Evolutionary conservation across 2,888 invertebrate genomes (phyloP).

Genomic region (Leucozona laternaria): DNA sequence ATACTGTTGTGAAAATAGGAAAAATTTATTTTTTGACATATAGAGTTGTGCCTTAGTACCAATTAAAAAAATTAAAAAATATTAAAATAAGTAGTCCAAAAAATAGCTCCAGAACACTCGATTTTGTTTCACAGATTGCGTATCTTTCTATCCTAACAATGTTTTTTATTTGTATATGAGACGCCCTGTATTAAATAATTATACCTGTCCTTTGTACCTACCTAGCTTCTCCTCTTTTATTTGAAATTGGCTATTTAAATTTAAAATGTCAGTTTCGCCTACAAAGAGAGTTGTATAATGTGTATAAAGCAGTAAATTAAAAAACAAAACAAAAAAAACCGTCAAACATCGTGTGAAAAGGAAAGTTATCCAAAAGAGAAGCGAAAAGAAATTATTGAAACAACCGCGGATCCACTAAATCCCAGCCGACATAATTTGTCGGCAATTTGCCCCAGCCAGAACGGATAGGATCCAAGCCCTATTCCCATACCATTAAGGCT

Average conservation of each 20-base stretch:
- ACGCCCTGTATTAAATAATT: neutral
- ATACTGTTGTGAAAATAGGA: too few species aligned
- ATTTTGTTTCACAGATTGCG: too few species aligned
- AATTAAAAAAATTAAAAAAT: too few species aligned
- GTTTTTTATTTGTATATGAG: neutral
- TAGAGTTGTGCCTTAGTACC: too few species aligned
- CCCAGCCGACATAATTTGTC: conserved; percentile 82
- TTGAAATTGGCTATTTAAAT: neutral
- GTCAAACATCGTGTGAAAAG: conserved; percentile 33
- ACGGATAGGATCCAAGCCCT: conserved; percentile 47
- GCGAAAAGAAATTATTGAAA: conserved; percentile 70
- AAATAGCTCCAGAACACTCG: too few species aligned
- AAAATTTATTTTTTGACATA: too few species aligned
- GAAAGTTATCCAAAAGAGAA: conserved; percentile 28
- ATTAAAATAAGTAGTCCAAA: too few species aligned
- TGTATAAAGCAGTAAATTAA: neutral
- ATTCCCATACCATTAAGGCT: conserved; percentile 17
- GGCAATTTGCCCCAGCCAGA: conserved; percentile 80
- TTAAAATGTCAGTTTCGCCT: neutral
- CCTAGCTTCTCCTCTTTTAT: neutral
- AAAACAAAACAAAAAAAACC: neutral
- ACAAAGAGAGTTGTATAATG: neutral
- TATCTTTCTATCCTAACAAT: too few species aligned
- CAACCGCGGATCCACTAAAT: conserved; percentile 80
- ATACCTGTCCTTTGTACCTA: too few species aligned